Evolutionary conservation across 2,113 vertebrate genomes (phyloP), one percentile per base, ranked within the genome.

Genomic region (Mormyrus iriodes): DNA sequence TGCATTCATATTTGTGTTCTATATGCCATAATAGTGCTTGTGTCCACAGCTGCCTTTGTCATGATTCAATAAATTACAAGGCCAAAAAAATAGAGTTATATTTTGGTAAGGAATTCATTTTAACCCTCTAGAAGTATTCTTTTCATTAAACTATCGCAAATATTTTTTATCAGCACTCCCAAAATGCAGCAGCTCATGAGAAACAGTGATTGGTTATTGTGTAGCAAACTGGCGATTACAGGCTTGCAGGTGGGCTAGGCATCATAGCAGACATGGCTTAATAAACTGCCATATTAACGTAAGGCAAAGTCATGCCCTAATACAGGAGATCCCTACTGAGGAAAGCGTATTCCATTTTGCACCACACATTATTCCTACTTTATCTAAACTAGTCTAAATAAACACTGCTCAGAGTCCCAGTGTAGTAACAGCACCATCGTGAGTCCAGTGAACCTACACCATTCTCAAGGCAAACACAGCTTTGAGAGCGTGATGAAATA

Each of bases 1-100:
- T 91, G 92, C 93, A 90, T 91, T 90, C 91, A 92, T 91, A 93
- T 92, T 93, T 94, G 91, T 65, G 90, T 91, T 90, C 91, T 93
- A 94, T 94, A 92, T 94, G 90, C 91, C 93, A 89, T 93, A 94
- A 95, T 94, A 94, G 94, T 93, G 91, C 91, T 90, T 94, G 91
- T 90, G 90, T 73, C 90, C 92, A 91, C 84, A 73, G 88, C 90
- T 91, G 91, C 92, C 89, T 93, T 94, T 94, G 90, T 94, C 89
- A 90, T 89, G 91, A 94, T 93, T 91, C 91, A 92, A 92, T 93
- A 90, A 91, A 95, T 94, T 93, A 94, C 88, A 88, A 89, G 85
- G 69, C 76, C n/a, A 79, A 53, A 44, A 69, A 88, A 84, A 55
- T 61, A 49, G 31, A 86, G 69, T 58, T 84, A 44, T 44, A 48